Conservation (phyloP, 2,797 vertebrate species). For the Lycodopsis pacificus region DNA sequence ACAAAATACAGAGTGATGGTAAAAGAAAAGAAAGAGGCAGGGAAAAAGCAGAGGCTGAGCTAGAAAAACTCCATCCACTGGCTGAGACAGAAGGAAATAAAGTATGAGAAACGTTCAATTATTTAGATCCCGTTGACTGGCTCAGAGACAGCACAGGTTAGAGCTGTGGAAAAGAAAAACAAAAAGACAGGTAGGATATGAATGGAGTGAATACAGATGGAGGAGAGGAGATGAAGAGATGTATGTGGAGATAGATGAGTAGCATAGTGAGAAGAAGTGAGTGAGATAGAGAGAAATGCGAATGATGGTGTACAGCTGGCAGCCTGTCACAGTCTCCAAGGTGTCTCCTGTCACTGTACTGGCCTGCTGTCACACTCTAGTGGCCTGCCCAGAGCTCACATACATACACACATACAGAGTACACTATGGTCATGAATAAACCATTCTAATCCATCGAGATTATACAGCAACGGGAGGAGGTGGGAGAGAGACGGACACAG, state of each 20-base stretch:
- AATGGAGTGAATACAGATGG: constrained; percentile 76
- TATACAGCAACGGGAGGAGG: constrained; percentile 75
- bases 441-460: constrained; percentile 84
- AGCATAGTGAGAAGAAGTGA: constrained; percentile 72
- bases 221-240: constrained; percentile 75
- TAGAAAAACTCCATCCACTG: constrained; percentile 47
- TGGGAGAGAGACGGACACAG: constrained; percentile 57
- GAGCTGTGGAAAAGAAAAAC: constrained; percentile 69
- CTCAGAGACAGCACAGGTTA: constrained; percentile 46
- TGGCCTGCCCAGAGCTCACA: constrained; percentile 77
- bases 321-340: constrained; percentile 85
- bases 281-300: constrained; percentile 74
- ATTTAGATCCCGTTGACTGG: constrained; percentile 74
- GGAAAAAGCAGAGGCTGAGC: constrained; percentile 24
- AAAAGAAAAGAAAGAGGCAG: constrained; percentile 16
- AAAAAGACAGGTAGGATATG: constrained; percentile 74
- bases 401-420: constrained; percentile 56
- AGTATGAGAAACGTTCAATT: constrained; percentile 73
- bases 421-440: constrained; percentile 83
- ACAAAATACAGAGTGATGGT: constrained; percentile 43
- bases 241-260: constrained; percentile 78
- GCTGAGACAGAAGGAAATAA: constrained; percentile 58
- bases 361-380: constrained; percentile 86
- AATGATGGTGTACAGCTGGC: constrained; percentile 85
- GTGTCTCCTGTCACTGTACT: constrained; percentile 85